Evolutionary conservation across 2,888 invertebrate species (phyloP).

Genomic region (Pristionchus exspectatus): DNA sequence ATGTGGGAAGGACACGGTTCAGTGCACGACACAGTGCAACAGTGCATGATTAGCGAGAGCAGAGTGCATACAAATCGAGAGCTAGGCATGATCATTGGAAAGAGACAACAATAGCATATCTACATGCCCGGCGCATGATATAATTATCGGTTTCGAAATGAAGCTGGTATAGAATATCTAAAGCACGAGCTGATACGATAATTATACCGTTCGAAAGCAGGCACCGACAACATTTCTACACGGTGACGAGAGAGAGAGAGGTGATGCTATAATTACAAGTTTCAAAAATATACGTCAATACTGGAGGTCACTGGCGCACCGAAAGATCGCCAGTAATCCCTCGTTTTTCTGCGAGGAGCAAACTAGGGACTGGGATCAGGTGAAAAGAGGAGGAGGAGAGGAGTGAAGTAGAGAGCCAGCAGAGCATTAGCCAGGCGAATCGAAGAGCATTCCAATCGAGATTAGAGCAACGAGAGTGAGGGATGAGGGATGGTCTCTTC

Average conservation of each 20-base stretch:
- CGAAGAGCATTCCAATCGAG: not conserved
- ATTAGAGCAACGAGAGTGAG: not conserved
- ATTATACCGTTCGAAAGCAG: too few species aligned
- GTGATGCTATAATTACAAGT: too few species aligned
- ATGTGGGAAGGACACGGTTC: not conserved
- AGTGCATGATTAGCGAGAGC: not conserved
- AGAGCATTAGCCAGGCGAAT: not conserved
- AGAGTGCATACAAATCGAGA: not conserved
- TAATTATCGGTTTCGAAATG: too few species aligned
- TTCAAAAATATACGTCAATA: not conserved
- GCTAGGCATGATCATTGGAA: not conserved
- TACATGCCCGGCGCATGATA: too few species aligned
- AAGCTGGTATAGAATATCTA: too few species aligned
- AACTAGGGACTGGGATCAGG: not conserved
- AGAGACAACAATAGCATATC: too few species aligned
- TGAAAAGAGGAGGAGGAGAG: not conserved
- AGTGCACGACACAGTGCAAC: not conserved
- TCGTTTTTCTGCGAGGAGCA: not conserved
- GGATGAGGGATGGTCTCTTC: not conserved
- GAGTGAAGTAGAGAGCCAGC: not conserved
- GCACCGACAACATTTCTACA: too few species aligned
- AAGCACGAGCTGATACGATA: too few species aligned
- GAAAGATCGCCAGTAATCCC: not conserved
- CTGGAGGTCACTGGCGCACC: not conserved
- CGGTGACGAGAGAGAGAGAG: too few species aligned